Evolutionary conservation across 2,888 invertebrate genomes (phyloP).

Genomic region (Acleris literana): DNA sequence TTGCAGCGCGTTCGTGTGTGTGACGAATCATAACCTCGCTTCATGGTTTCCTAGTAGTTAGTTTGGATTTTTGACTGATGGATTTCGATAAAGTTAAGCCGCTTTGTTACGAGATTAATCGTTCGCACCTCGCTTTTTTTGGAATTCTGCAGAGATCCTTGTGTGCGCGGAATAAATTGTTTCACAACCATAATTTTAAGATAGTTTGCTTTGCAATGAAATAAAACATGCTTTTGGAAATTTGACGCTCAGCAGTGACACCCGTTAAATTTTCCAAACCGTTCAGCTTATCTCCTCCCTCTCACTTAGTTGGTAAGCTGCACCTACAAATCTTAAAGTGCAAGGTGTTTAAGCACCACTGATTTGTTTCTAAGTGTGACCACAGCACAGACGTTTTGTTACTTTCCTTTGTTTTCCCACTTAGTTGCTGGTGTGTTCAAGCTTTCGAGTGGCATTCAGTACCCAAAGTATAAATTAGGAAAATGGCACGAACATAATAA

Average conservation of each 20-base stretch:
- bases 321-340: constrained; percentile 15
- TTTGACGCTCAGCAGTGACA: constrained; percentile 30
- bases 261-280: not conserved
- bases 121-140: constrained; percentile 64
- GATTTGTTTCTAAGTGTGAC: constrained; percentile 34
- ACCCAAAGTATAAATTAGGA: not conserved
- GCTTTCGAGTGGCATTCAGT: constrained; percentile 48
- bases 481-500: not conserved
- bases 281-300: constrained; percentile 13
- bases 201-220: constrained; percentile 52
- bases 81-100: constrained; percentile 71
- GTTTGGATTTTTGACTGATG: constrained; percentile 75
- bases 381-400: constrained; percentile 45
- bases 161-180: constrained; percentile 10
- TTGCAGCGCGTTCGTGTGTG: constrained; percentile 60
- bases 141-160: constrained; percentile 39
- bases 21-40: constrained; percentile 75
- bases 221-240: constrained; percentile 43
- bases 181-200: constrained; percentile 44
- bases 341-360: constrained; percentile 12
- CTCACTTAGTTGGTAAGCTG: constrained; percentile 18
- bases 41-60: constrained; percentile 76
- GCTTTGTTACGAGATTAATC: constrained; percentile 62
- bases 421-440: constrained; percentile 68
- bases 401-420: constrained; percentile 48